Base-by-base conservation (phyloP, 2,113 vertebrate genomes). In the Mola mola region DNA sequence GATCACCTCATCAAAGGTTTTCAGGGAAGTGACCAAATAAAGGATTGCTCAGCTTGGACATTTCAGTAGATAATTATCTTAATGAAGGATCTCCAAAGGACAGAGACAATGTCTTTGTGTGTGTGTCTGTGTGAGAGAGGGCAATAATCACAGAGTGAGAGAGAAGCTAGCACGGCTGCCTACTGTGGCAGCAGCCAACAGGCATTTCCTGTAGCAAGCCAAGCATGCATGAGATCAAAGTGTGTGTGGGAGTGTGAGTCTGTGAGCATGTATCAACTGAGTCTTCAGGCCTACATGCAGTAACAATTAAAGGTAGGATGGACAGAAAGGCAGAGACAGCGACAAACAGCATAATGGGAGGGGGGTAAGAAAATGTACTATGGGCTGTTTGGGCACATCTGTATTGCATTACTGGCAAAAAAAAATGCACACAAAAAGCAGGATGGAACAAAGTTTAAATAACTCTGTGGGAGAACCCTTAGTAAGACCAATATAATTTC, bases 151-250 rank as follows among this genome's bases (percentile, higher is more conserved):
- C 69, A 44, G 47, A 22, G 16, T 3, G 60, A 15, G 40, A 72
- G 52, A 68, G 52, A 12, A 33, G 37, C 24, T 78, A 82, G 61
- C 60, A 66, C 26, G 82, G 69, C 68, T 74, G 72, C 86, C 71
- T 65, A 77, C 83, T 86, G 36, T 72, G 86, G 65, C 67, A 69
- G 46, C 58, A 79, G 68, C 53, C 72, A 80, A 55, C 47, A 83
- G 62, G 76, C 73, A 87, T 86, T 88, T 89, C 81, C 81, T 82
- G 53, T 33, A 52, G 52, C 56, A 78, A 81, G 38, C 24, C 75
- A 68, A 80, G 72, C 74, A 63, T 81, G 66, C 66, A 73, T 20
- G 25, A 85, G 72, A 86, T 89, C 79, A 89, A 90, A 87, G 88
- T 65, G 41, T 52, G 40, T 64, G 50, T 60, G 59, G 13, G 46